phyloP scores from a whole-genome alignment of 2,113 vertebrate species.

The Camelus bactrianus region DNA sequence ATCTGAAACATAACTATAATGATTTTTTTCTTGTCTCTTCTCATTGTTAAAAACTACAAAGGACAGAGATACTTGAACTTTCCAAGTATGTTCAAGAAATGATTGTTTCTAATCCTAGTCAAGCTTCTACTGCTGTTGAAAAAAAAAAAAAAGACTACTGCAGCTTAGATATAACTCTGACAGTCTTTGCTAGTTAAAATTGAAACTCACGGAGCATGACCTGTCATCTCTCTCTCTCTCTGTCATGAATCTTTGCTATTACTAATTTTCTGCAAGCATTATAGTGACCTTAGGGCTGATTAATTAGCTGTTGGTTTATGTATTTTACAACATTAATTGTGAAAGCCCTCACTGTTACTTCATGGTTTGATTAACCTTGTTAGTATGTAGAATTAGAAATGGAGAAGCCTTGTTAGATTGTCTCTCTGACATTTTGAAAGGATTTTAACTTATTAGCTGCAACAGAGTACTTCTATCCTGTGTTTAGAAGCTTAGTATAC shows the following conservation, averaged over 20 bases:
- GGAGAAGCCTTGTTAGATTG: slow-evolving; percentile 33
- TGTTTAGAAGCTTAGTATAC: slow-evolving; percentile 12
- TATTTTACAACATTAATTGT: slow-evolving; percentile 74
- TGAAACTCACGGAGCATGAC: slow-evolving; percentile 53
- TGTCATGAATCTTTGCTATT: slow-evolving; percentile 64
- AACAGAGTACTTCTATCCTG: neutral
- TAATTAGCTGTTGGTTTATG: slow-evolving; percentile 73
- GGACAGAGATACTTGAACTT: slow-evolving; percentile 50
- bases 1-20: slow-evolving; percentile 31
- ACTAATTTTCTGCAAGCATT: slow-evolving; percentile 64
- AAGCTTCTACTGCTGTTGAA: neutral
- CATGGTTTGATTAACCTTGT: slow-evolving; percentile 63
- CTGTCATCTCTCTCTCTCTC: slow-evolving; percentile 58
- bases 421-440: slow-evolving; percentile 61
- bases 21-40: neutral
- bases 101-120: slow-evolving; percentile 53
- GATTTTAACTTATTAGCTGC: slow-evolving; percentile 57
- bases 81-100: slow-evolving; percentile 30
- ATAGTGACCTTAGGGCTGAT: slow-evolving; percentile 64
- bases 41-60: slow-evolving; percentile 40
- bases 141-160: neutral
- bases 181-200: slow-evolving; percentile 76
- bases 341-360: slow-evolving; percentile 67
- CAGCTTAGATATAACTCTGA: slow-evolving; percentile 65
- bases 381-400: slow-evolving; percentile 69